Base-by-base conservation (phyloP, 2,797 vertebrate genomes). In the Zenarchopterus dispar region DNA sequence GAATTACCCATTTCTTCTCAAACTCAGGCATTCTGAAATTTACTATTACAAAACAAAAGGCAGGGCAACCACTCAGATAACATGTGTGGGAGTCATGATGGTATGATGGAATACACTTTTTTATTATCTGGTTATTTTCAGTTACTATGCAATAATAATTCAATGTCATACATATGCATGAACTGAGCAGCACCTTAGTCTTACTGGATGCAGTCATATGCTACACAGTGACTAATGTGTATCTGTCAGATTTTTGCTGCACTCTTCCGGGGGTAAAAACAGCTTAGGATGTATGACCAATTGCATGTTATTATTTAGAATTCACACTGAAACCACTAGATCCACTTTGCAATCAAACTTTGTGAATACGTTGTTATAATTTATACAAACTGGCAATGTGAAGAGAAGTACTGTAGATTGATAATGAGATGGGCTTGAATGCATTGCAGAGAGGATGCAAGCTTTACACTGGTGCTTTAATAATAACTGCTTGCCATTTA, bases 11-110 rank as follows among this genome's bases (percentile, higher is more conserved):
- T 6, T 54, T 50, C 8, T 59, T 71, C 36, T 72, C 31, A 53
- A 31, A 66, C 42, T 46, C 22, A 74, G 60, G 49, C 50, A 1
- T 72, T 66, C 75, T 69, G 52, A 21, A 77, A 72, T 56, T 54
- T 59, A 26, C 57, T 41, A 55, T 76, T 47, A 53, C 42, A 60
- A 62, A 81, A 69, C 53, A 66, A 36, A 19, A 42, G 39, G 10
- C 7, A 19, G n/a, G 36, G 8, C n/a, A 6, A 56, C 58, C 7
- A 21, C 21, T 52, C 18, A 22, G 42, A 51, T 57, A 75, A 59
- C 26, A 69, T 6, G 36, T 54, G 56, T 43, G 15, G 54, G 78
- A 59, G 62, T 63, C 48, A 53, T 71, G 23, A 67, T 43, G 60
- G 21, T 6, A 56, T 22, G 10, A 59, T 9, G 18, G 45, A 77